A percentile compares a stretch with the other conserved stretches of the same genome.
phyloP scores from a whole-genome alignment of 2,113 vertebrate genomes.

The Spilogale gracilis region DNA sequence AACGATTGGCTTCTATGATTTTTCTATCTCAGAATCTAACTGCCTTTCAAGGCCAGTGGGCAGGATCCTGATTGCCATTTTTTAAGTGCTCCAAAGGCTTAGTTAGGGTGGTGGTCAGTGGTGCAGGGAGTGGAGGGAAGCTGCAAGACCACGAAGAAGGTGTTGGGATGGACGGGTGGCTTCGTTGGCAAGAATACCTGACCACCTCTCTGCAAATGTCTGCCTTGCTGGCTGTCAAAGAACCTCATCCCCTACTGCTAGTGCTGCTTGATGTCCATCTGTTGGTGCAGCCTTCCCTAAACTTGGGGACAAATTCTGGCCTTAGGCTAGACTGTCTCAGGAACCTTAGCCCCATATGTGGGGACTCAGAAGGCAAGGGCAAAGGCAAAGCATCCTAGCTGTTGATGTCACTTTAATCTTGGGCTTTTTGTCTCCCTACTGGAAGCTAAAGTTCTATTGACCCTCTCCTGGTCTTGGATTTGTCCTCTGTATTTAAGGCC shows the following conservation, averaged over 20 bases:
- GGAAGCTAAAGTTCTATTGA: neutral
- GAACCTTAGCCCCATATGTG: neutral
- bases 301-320: neutral
- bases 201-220: neutral
- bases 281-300: neutral
- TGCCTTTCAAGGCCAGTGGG: neutral
- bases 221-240: neutral
- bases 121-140: neutral
- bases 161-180: neutral
- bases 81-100: neutral
- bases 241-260: neutral
- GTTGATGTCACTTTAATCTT: neutral
- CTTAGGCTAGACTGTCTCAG: neutral
- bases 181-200: neutral
- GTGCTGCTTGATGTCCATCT: neutral
- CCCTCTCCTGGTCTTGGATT: conserved; percentile 2
- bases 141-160: neutral
- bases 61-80: neutral
- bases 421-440: neutral
- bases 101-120: neutral
- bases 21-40: conserved; percentile 6
- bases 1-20: neutral
- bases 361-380: neutral
- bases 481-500: neutral
- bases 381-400: neutral